Conservation (phyloP, 2,888 invertebrate genomes). For the Xestia ashworthii region DNA sequence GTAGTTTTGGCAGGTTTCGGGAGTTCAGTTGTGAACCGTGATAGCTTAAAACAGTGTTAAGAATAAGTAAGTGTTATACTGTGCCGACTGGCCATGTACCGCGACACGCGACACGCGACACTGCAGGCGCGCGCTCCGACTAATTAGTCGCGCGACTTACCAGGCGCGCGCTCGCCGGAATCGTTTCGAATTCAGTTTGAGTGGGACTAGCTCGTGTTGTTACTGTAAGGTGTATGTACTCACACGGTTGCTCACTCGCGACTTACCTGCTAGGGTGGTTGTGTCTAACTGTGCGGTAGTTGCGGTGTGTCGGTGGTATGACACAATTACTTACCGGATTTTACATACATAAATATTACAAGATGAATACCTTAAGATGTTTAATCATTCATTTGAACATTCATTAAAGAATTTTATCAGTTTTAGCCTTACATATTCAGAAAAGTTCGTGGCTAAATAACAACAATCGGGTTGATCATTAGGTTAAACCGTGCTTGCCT, state of each 20-base stretch:
- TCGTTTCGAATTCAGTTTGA: slow-evolving; percentile 33
- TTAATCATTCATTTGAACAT: background rate
- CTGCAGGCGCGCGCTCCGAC: slow-evolving; percentile 3
- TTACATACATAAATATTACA: background rate
- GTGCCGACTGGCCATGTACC: slow-evolving; percentile 6
- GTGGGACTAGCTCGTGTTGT: slow-evolving; percentile 22
- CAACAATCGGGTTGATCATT: too few species aligned
- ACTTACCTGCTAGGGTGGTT: background rate
- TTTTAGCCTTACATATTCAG: background rate
- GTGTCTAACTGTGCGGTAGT: background rate
- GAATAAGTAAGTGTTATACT: slow-evolving; percentile 26
- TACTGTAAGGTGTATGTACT: slow-evolving; percentile 16
- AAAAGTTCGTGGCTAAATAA: too few species aligned
- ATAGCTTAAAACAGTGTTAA: too few species aligned
- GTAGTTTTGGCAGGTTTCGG: too few species aligned
- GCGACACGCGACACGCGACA: background rate
- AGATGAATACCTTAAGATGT: background rate
- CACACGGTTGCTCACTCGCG: background rate
- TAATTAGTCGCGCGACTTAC: slow-evolving; percentile 25
- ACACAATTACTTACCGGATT: slow-evolving; percentile 14
- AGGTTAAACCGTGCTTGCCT: too few species aligned
- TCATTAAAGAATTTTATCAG: background rate
- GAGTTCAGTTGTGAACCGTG: too few species aligned
- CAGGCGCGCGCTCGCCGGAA: slow-evolving; percentile 7
- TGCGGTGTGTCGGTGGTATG: background rate